Percentiles rank a stretch among this genome's conserved stretches.
These are phyloP conservation scores for Limnephilus lunatus DNA, from an alignment of 2,888 invertebrate species.

Conservation along the genomic window DNA sequence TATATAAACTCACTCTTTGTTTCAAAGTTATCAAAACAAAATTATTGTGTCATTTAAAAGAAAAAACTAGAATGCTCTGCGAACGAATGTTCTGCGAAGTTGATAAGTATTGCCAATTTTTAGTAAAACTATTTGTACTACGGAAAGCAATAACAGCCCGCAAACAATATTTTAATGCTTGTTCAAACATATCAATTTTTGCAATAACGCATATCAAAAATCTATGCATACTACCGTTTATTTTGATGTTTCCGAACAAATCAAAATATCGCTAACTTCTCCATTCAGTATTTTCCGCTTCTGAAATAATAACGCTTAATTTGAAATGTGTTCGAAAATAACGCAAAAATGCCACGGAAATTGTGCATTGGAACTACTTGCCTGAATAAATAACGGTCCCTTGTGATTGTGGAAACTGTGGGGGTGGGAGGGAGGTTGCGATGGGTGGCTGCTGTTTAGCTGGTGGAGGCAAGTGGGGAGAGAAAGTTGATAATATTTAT, in stretches of 20 bases:
- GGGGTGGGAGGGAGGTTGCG: neutral
- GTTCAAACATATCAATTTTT: neutral
- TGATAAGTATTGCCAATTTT: neutral
- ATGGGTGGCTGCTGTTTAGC: neutral
- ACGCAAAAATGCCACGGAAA: neutral
- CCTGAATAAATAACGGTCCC: slow-evolving; percentile 32
- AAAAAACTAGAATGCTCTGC: no score
- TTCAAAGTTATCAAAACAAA: no score
- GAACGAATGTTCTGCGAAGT: no score
- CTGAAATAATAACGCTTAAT: neutral
- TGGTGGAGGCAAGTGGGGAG: neutral
- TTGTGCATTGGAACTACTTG: slow-evolving; percentile 13
- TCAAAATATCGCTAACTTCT: neutral
- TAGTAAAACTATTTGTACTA: no score
- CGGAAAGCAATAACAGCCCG: neutral
- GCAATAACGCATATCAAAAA: neutral
- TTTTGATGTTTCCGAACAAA: neutral
- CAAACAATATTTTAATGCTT: neutral
- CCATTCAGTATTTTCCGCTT: neutral
- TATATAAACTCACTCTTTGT: no score
- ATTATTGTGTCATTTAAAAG: no score
- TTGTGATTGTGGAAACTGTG: neutral
- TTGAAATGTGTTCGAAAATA: neutral
- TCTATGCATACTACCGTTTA: neutral
- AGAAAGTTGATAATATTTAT: neutral